A percentile compares a stretch with the other conserved stretches of the same genome.
Conservation (phyloP, 1,140 invertebrate genomes). For the Drosophila asahinai region DNA sequence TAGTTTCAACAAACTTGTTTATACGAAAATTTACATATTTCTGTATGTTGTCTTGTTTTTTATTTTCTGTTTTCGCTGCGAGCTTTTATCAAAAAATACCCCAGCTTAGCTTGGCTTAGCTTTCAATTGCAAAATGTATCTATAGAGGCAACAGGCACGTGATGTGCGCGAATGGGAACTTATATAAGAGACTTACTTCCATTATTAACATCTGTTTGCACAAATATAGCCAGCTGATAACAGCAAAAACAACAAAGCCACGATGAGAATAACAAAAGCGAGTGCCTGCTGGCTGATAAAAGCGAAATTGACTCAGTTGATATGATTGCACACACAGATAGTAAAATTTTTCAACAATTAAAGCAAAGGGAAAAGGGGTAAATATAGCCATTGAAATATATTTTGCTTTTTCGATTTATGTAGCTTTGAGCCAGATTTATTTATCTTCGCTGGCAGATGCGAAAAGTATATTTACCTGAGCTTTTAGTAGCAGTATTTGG, state of each 20-base stretch:
- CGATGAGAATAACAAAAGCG: constrained; percentile 31
- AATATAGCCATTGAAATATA: constrained; percentile 27
- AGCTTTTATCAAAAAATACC: constrained; percentile 11
- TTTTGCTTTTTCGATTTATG: constrained; percentile 17
- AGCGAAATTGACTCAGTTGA: constrained; percentile 44
- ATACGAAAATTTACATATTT: constrained; percentile 9
- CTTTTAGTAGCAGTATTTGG: constrained; percentile 39
- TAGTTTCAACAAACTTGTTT: constrained; percentile 25
- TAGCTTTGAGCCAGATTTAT: constrained; percentile 19
- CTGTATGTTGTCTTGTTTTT: neutral
- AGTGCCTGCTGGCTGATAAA: constrained; percentile 28
- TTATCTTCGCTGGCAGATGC: constrained; percentile 27
- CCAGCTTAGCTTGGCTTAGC: neutral
- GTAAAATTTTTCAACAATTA: neutral
- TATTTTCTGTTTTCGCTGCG: neutral
- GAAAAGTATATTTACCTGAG: constrained; percentile 43
- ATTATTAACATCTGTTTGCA: constrained; percentile 45
- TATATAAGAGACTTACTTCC: constrained; percentile 36
- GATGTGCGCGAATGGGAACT: constrained; percentile 26
- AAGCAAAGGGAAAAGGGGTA: neutral
- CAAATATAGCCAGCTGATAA: constrained; percentile 20
- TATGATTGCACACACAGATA: constrained; percentile 24
- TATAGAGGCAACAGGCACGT: constrained; percentile 15
- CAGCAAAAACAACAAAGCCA: constrained; percentile 23
- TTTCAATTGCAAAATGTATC: constrained; percentile 1